These are phyloP conservation scores for Hippopotamyrus pictus DNA, from an alignment of 2,797 vertebrate genomes.

Conservation along the genomic window DNA sequence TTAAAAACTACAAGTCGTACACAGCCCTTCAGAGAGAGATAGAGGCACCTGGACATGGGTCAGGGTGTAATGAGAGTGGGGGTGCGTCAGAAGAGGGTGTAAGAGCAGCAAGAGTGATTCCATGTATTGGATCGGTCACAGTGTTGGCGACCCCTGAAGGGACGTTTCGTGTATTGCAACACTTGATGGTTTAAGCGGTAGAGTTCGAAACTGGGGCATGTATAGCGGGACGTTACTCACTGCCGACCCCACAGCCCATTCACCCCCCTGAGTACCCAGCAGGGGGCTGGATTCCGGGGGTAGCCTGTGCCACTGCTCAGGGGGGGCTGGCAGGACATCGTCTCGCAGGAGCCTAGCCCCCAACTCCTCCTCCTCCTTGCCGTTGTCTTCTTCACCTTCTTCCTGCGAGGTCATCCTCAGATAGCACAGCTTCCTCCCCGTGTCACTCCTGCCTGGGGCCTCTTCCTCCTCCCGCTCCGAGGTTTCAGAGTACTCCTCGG, in stretches of 20 bases:
- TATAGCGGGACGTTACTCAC: conserved; percentile 62
- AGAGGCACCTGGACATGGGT: conserved; percentile 12
- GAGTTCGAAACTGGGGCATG: conserved; percentile 77
- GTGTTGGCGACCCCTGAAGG: conserved; percentile 9
- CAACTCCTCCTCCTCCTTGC: conserved; percentile 37
- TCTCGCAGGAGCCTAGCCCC: conserved; percentile 43
- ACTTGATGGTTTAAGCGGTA: conserved; percentile 47
- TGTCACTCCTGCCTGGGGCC: conserved; percentile 37
- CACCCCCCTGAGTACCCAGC: conserved; percentile 30
- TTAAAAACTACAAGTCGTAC: conserved; percentile 15
- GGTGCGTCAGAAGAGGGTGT: not conserved
- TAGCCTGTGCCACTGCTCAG: conserved; percentile 34
- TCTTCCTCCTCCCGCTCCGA: conserved; percentile 57
- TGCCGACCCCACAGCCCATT: conserved; percentile 25
- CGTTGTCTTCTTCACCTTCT: conserved; percentile 48
- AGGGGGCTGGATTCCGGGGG: conserved; percentile 47
- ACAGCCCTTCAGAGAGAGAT: conserved; percentile 16
- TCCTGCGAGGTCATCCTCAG: conserved; percentile 54
- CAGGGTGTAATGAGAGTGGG: conserved; percentile 14
- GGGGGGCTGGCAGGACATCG: conserved; percentile 15
- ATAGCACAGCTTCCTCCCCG: conserved; percentile 62
- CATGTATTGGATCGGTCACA: conserved; percentile 7
- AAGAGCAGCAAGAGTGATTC: not conserved
- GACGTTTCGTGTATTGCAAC: conserved; percentile 40
- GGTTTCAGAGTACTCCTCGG: conserved; percentile 74